phyloP scores from a whole-genome alignment of 2,888 invertebrate species.

The Thecophora atra region DNA sequence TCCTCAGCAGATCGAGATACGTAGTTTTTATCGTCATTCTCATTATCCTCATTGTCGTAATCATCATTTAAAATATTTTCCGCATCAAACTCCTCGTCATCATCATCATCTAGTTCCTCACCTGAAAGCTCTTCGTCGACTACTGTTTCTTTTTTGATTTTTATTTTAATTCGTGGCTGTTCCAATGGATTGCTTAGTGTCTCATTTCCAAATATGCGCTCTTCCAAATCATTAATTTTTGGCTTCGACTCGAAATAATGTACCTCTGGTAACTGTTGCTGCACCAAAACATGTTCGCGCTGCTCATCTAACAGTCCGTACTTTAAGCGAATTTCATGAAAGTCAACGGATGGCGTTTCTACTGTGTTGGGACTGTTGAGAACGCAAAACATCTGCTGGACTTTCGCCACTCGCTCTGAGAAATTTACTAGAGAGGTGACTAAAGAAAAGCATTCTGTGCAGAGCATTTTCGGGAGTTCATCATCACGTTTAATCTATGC shows the following conservation, averaged over 20 bases:
- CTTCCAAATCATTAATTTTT: constrained; percentile 40
- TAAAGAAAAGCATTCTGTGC: constrained; percentile 55
- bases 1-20: background rate
- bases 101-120: constrained; percentile 35
- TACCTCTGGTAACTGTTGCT: constrained; percentile 45
- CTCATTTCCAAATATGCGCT: constrained; percentile 27
- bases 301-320: constrained; percentile 51
- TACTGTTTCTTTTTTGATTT: constrained; percentile 44
- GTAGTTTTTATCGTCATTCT: background rate
- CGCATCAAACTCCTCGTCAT: constrained; percentile 32
- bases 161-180: constrained; percentile 27
- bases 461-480: constrained; percentile 56
- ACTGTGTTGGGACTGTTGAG: constrained; percentile 43
- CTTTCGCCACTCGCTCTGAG: constrained; percentile 56
- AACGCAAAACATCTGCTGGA: constrained; percentile 58
- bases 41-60: constrained; percentile 24
- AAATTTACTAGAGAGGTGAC: constrained; percentile 56
- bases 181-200: constrained; percentile 29
- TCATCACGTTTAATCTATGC: constrained; percentile 54
- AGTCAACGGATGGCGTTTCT: constrained; percentile 23
- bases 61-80: constrained; percentile 38
- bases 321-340: constrained; percentile 41
- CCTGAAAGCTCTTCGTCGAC: background rate
- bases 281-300: constrained; percentile 40
- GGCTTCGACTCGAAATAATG: constrained; percentile 51